Evolutionary conservation across 2,888 invertebrate genomes (phyloP), one percentile per base, ranked within the genome.

Genomic region (Lampropteryx suffumata): DNA sequence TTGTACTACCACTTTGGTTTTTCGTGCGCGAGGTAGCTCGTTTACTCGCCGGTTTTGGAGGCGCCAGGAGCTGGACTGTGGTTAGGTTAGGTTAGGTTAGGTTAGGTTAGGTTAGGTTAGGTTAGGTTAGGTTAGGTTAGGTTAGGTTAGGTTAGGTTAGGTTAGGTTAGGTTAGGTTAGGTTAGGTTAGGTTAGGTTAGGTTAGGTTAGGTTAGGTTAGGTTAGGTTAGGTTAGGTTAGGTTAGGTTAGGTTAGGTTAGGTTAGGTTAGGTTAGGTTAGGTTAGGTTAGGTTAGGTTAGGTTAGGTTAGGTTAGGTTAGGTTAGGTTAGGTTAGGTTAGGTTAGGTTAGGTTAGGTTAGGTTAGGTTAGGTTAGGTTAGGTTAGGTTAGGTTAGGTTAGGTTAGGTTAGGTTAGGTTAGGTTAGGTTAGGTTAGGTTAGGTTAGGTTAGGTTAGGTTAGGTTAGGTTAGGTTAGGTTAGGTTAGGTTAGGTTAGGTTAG

Each of bases 261-360:
- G 26, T 26, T 26, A 26, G 26, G 26, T 26, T 26, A 26, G 26
- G 26, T 26, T 26, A 26, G 26, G 26, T 26, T 26, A 26, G 26
- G 26, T 26, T 26, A 26, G 26, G 26, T 26, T 26, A 26, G 26
- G 26, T 26, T 26, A 26, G 14, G 32, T 33, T 14, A 33, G 32
- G 32, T 33, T 33, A 33, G 32, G 32, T 33, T 33, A 33, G 32
- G 32, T 33, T 35, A 30, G 30, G 30, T 30, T 33, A 33, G 33
- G 33, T 33, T 33, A 33, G 33, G 33, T 33, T 33, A 33, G 33
- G 33, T 33, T 33, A 33, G 29, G 30, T 30, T 30, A 30, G 30
- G 30, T 30, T 30, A 30, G 30, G 30, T 30, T 30, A 30, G 30
- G 30, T 30, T 30, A 30, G 30, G 30, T 30, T 30, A 30, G 30